phyloP scores from a whole-genome alignment of 2,797 vertebrate species.

The Agapornis canus region DNA sequence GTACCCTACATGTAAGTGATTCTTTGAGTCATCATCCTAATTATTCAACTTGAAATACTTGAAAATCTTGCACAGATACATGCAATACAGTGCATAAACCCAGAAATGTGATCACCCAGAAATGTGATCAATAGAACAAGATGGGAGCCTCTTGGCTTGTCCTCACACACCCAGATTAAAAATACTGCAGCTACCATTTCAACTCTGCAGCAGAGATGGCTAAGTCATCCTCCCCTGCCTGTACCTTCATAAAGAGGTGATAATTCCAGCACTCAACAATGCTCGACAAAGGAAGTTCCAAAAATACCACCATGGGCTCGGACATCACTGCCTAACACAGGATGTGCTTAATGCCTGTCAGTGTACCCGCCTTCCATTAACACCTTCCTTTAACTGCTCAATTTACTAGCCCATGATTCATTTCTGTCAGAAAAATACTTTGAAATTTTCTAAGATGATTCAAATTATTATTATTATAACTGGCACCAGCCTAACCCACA shows the following conservation, averaged over 20 bases:
- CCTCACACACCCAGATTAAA: neutral
- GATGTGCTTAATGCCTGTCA: neutral
- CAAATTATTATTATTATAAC: neutral
- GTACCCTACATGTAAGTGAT: neutral
- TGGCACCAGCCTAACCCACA: neutral
- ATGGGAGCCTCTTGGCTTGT: neutral
- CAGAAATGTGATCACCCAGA: neutral
- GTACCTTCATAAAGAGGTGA: neutral
- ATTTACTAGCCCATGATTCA: neutral
- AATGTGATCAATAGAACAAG: neutral
- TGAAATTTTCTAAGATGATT: neutral
- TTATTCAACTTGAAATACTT: neutral
- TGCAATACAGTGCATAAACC: neutral
- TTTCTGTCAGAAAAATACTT: neutral
- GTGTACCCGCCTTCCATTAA: neutral
- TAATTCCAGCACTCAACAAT: slow-evolving; percentile 3
- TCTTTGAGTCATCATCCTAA: neutral
- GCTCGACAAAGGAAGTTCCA: neutral
- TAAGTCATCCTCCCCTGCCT: neutral
- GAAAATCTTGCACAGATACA: neutral
- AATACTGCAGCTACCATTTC: neutral
- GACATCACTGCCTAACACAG: neutral
- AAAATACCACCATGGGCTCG: neutral
- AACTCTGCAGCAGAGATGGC: neutral
- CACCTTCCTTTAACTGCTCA: neutral